phyloP scores from a whole-genome alignment of 2,113 vertebrate genomes.

The Triplophysa dalaica region DNA sequence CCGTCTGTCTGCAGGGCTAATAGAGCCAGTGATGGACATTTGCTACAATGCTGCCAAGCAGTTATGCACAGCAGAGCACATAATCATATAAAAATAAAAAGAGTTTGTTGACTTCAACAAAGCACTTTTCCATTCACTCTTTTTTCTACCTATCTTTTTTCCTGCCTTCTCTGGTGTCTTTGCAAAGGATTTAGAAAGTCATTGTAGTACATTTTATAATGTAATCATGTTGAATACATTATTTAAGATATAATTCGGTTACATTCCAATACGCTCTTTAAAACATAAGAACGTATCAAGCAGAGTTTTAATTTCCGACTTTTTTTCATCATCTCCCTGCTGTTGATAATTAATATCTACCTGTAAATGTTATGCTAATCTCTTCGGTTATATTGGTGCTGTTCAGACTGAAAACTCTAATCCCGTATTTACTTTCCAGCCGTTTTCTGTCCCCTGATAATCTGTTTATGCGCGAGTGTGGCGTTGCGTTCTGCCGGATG shows the following conservation, averaged over 20 bases:
- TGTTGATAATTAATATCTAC: constrained; percentile 50
- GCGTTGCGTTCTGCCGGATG: constrained; percentile 56
- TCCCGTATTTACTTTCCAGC: constrained; percentile 48
- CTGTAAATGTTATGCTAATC: constrained; percentile 43
- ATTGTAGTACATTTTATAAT: constrained; percentile 13
- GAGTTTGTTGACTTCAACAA: constrained; percentile 37
- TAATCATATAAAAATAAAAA: constrained; percentile 34
- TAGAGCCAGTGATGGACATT: constrained; percentile 35
- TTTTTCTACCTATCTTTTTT: background rate
- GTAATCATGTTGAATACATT: background rate
- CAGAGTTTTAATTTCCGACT: background rate
- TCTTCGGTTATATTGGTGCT: constrained; percentile 20
- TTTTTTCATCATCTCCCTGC: background rate
- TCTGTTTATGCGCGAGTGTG: constrained; percentile 75
- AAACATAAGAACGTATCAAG: background rate
- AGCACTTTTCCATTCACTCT: constrained; percentile 2
- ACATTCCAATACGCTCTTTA: background rate
- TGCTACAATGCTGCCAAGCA: constrained; percentile 32
- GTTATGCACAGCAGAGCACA: constrained; percentile 37
- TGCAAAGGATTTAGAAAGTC: constrained; percentile 12
- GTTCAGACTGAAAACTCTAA: constrained; percentile 44
- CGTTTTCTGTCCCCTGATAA: constrained; percentile 63
- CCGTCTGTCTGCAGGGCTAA: constrained; percentile 28
- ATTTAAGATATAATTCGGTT: background rate
- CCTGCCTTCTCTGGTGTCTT: background rate